Percentiles rank a stretch among this genome's conserved stretches.
Conservation (phyloP, 1,140 invertebrate species). For the Bombus picipes region DNA sequence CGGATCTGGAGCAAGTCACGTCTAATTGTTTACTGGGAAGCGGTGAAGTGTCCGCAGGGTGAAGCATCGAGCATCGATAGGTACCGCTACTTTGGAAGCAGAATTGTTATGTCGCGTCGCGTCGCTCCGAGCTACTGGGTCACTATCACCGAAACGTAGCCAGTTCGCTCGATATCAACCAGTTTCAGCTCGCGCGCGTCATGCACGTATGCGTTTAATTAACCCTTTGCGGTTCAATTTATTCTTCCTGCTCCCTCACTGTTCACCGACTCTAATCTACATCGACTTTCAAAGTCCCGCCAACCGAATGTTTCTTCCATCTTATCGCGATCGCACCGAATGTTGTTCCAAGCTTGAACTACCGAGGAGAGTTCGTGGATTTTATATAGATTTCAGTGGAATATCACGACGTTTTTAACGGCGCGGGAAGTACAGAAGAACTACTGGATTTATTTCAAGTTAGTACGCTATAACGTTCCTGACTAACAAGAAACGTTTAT, state of each 20-base stretch:
- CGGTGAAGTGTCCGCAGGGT: conserved; percentile 50
- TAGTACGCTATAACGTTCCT: too few relatives aligned
- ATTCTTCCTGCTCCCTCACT: conserved; percentile 1
- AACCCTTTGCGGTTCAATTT: conserved; percentile 48
- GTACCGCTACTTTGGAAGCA: conserved; percentile 64
- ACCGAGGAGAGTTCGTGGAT: background rate
- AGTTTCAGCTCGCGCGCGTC: conserved; percentile 19
- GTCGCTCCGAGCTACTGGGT: conserved; percentile 52
- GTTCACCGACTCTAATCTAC: conserved; percentile 25
- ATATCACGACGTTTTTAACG: too few relatives aligned
- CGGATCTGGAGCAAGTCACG: conserved; percentile 58
- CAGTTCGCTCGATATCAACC: background rate
- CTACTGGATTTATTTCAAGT: too few relatives aligned
- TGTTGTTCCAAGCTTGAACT: too few relatives aligned
- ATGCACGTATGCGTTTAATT: conserved; percentile 50
- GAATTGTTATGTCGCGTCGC: conserved; percentile 55
- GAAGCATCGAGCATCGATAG: conserved; percentile 5
- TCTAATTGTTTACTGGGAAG: conserved; percentile 70
- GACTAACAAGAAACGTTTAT: too few relatives aligned
- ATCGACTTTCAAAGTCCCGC: conserved; percentile 31
- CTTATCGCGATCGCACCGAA: conserved; percentile 32
- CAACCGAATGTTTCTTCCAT: background rate
- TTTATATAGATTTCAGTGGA: background rate
- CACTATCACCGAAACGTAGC: conserved; percentile 41
- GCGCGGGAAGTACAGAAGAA: too few relatives aligned